Conservation (phyloP, 1,140 invertebrate species). For the Anastatus disparis region DNA sequence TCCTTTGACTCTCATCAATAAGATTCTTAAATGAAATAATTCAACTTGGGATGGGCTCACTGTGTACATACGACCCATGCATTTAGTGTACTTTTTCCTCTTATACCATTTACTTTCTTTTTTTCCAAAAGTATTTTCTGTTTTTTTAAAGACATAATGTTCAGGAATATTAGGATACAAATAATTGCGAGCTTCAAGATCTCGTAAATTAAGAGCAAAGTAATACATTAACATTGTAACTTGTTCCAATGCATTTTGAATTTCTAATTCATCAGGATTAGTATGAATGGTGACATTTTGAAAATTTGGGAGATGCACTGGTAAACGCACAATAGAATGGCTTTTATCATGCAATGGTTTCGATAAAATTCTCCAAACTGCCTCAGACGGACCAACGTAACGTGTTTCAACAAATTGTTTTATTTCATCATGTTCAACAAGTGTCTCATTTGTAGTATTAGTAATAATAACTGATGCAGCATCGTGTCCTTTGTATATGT, state of each 20-base stretch:
- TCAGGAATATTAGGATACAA: conserved; percentile 29
- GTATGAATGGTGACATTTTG: conserved; percentile 16
- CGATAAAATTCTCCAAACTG: too few relatives aligned
- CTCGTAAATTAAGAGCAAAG: too few relatives aligned
- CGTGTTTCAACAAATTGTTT: conserved; percentile 23
- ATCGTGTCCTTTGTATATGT: conserved; percentile 34
- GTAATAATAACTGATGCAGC: conserved; percentile 20
- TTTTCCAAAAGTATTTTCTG: neutral
- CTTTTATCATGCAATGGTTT: too few relatives aligned
- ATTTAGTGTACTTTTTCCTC: conserved; percentile 17
- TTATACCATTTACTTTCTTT: conserved; percentile 13
- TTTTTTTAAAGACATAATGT: conserved; percentile 38
- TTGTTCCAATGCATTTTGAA: neutral
- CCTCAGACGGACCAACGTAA: conserved; percentile 12
- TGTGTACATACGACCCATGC: conserved; percentile 45
- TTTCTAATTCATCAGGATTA: neutral
- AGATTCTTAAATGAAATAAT: too few relatives aligned
- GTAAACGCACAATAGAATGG: too few relatives aligned
- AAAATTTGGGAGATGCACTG: too few relatives aligned
- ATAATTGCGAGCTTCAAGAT: too few relatives aligned
- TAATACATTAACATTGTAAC: too few relatives aligned
- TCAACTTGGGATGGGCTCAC: too few relatives aligned
- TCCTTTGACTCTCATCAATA: conserved; percentile 51
- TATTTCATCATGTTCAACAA: conserved; percentile 18
- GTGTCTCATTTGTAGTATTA: neutral